These are phyloP conservation scores for Cotesia typhae DNA, from an alignment of 1,140 invertebrate species.

Conservation along the genomic window DNA sequence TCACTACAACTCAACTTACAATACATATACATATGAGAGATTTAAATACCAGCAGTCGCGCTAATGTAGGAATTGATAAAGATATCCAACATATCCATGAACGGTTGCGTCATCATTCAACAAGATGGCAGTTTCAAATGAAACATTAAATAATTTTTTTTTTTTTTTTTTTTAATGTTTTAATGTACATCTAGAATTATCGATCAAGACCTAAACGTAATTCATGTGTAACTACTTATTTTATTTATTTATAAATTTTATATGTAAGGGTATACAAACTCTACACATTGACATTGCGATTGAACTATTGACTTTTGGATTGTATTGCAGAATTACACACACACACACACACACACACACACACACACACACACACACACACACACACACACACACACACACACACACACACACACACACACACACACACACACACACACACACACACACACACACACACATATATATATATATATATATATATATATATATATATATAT, in stretches of 20 bases:
- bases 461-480: too few relatives aligned
- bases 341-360: conserved; percentile 24
- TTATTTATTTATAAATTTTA: too few relatives aligned
- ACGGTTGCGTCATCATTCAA: conserved; percentile 32
- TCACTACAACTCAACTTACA: background rate
- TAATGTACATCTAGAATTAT: background rate
- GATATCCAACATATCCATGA: background rate
- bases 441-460: too few relatives aligned
- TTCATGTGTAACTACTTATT: too few relatives aligned
- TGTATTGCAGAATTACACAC: background rate
- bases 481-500: too few relatives aligned
- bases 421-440: too few relatives aligned
- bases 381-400: too few relatives aligned
- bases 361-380: too few relatives aligned
- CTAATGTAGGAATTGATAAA: conserved; percentile 12
- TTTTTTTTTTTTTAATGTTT: background rate
- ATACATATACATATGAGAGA: background rate
- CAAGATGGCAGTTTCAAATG: conserved; percentile 33
- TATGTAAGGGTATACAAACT: background rate
- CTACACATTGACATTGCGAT: background rate
- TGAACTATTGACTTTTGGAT: background rate
- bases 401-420: conserved; percentile 36
- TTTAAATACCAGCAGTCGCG: conserved; percentile 29
- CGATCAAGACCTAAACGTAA: background rate
- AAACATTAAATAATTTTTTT: background rate